Evolutionary conservation across 30 jellyfish, hydroid and myxozoan species (phyloP).

Genomic region (Cassiopea andromeda): DNA sequence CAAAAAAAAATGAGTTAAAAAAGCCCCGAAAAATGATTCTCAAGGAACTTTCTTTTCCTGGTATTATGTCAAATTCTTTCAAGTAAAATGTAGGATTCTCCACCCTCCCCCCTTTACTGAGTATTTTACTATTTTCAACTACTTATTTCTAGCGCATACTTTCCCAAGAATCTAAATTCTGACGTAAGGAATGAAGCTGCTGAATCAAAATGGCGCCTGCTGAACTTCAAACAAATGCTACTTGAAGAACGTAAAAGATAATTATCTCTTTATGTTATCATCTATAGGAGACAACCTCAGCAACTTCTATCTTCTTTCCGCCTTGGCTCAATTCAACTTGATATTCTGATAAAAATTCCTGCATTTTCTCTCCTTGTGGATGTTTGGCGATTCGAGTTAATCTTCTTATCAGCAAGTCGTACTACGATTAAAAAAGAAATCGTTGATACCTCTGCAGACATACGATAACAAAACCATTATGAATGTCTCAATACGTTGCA

Average conservation of each 20-base stretch:
- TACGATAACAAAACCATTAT: neutral
- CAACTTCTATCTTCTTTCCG: constrained; percentile 71
- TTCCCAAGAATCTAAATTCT: too few relatives aligned
- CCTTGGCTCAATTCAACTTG: constrained; percentile 78
- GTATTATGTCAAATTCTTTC: too few relatives aligned
- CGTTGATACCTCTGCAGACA: neutral
- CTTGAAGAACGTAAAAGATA: neutral
- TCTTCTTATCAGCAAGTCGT: constrained; percentile 58
- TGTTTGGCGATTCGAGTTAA: constrained; percentile 79
- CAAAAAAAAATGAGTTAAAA: neutral
- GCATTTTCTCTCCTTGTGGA: constrained; percentile 70
- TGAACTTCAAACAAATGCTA: neutral
- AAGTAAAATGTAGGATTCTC: too few relatives aligned
- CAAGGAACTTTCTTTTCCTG: neutral
- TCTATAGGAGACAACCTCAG: constrained; percentile 52
- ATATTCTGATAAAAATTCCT: constrained; percentile 70
- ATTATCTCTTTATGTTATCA: neutral
- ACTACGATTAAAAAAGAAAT: constrained; percentile 24
- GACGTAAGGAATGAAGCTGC: too few relatives aligned
- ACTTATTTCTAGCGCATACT: too few relatives aligned
- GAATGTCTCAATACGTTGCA: too few relatives aligned
- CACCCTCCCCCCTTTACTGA: too few relatives aligned
- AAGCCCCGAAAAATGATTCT: neutral
- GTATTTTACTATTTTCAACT: too few relatives aligned
- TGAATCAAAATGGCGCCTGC: too few relatives aligned